Evolutionary conservation across 2,888 invertebrate species (phyloP).

Genomic region (Aplocera efformata): DNA sequence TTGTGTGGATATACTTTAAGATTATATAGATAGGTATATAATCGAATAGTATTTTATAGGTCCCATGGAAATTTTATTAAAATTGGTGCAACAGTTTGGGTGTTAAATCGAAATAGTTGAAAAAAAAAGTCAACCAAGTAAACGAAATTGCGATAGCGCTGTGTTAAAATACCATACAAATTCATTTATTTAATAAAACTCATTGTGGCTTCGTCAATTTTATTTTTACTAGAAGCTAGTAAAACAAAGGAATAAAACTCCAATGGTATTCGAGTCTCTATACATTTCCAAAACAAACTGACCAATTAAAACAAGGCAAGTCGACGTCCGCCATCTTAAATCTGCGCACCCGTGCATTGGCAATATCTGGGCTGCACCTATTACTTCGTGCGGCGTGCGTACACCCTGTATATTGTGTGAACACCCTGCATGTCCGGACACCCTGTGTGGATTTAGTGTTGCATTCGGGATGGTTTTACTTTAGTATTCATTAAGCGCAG

Average conservation of each 20-base stretch:
- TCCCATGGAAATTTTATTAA: too few species aligned
- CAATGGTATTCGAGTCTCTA: conserved; percentile 40
- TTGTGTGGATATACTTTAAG: too few species aligned
- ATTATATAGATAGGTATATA: too few species aligned
- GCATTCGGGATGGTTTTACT: conserved; percentile 14
- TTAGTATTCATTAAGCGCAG: conserved; percentile 14
- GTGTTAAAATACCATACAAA: neutral
- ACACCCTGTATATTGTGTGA: conserved; percentile 46
- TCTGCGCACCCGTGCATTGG: conserved; percentile 71
- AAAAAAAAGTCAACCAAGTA: too few species aligned
- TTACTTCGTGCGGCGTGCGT: conserved; percentile 47
- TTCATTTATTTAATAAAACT: conserved; percentile 4
- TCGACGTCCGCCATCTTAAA: conserved; percentile 75
- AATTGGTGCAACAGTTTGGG: too few species aligned
- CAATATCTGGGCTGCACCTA: conserved; percentile 72
- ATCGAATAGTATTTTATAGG: too few species aligned
- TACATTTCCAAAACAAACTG: conserved; percentile 39
- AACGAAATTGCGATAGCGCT: too few species aligned
- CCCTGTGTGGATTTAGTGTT: conserved; percentile 31
- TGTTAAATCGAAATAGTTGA: too few species aligned
- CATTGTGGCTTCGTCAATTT: too few species aligned
- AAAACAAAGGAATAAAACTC: too few species aligned
- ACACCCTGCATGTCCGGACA: conserved; percentile 30
- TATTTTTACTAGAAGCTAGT: too few species aligned
- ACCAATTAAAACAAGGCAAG: conserved; percentile 78